Conservation (phyloP, 37 sponge, comb jelly and placozoan genomes). For the Spongia lamella region DNA sequence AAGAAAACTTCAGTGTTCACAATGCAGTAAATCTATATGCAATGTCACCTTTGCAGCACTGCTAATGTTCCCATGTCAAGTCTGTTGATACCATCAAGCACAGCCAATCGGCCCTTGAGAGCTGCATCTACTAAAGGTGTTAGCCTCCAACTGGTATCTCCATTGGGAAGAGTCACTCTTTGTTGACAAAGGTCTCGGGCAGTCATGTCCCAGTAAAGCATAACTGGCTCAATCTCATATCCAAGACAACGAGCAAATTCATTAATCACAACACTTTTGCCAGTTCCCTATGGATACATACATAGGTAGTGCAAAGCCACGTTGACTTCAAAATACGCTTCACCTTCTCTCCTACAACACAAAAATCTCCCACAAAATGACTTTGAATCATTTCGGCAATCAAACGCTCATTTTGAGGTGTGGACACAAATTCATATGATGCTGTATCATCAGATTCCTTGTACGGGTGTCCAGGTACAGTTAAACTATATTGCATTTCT, state of each 20-base stretch:
- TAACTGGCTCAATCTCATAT: constrained; percentile 63
- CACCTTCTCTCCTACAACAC: constrained; percentile 75
- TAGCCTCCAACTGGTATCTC: constrained; percentile 81
- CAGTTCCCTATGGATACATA: constrained; percentile 60
- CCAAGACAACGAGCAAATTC: constrained; percentile 73
- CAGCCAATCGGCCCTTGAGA: constrained; percentile 58
- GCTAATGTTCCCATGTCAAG: constrained; percentile 75
- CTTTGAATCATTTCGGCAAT: constrained; percentile 67
- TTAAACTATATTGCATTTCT: too few species aligned
- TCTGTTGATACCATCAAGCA: constrained; percentile 85
- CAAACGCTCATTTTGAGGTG: constrained; percentile 15
- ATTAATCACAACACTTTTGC: constrained; percentile 63
- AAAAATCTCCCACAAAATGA: constrained; percentile 71
- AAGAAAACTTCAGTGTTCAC: not conserved
- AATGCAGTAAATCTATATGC: not conserved
- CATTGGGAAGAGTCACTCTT: constrained; percentile 67
- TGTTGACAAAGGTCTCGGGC: constrained; percentile 89
- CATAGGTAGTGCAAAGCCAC: not conserved
- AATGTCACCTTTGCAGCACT: constrained; percentile 61
- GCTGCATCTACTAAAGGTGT: constrained; percentile 81
- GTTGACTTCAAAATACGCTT: not conserved
- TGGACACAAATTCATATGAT: constrained; percentile 21
- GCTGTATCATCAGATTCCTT: not conserved
- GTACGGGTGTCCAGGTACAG: not conserved
- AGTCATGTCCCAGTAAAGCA: constrained; percentile 89